A percentile compares a stretch with the other conserved stretches of the same genome.
These are phyloP conservation scores for Chrysolina haemoptera DNA, from an alignment of 2,888 invertebrate genomes.

Conservation along the genomic window DNA sequence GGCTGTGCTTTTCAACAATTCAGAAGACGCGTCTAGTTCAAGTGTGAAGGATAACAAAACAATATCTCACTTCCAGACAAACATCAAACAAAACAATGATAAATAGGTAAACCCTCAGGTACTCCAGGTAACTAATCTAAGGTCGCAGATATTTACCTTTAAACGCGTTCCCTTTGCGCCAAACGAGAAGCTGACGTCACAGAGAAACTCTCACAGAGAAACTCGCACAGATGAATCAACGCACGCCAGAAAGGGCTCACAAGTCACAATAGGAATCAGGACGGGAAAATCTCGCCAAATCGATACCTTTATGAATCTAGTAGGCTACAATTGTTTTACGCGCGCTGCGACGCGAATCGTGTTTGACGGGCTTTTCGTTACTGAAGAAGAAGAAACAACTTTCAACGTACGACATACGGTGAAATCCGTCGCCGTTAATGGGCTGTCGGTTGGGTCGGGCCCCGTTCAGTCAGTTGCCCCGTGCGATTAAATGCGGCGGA, in stretches of 20 bases:
- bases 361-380: constrained; percentile 3
- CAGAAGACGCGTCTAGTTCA: not conserved
- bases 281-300: not conserved
- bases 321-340: not conserved
- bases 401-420: constrained; percentile 20
- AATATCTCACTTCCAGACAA: not conserved
- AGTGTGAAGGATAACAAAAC: not conserved
- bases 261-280: constrained; percentile 3
- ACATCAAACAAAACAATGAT: constrained; percentile 1
- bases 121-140: not conserved
- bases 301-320: constrained; percentile 3
- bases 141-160: constrained; percentile 20
- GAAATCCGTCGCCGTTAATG: constrained; percentile 17
- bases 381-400: constrained; percentile 21
- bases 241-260: constrained; percentile 4
- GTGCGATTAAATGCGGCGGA: constrained; percentile 19
- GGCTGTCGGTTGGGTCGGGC: constrained; percentile 14
- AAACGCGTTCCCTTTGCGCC: not conserved
- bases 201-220: constrained; percentile 6
- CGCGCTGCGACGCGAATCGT: not conserved
- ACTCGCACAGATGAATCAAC: too few relatives aligned
- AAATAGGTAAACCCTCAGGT: not conserved
- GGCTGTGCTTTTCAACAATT: constrained; percentile 13
- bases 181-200: constrained; percentile 14
- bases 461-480: constrained; percentile 6